These are phyloP conservation scores for Troides helena DNA, from an alignment of 2,888 invertebrate species.

Conservation along the genomic window DNA sequence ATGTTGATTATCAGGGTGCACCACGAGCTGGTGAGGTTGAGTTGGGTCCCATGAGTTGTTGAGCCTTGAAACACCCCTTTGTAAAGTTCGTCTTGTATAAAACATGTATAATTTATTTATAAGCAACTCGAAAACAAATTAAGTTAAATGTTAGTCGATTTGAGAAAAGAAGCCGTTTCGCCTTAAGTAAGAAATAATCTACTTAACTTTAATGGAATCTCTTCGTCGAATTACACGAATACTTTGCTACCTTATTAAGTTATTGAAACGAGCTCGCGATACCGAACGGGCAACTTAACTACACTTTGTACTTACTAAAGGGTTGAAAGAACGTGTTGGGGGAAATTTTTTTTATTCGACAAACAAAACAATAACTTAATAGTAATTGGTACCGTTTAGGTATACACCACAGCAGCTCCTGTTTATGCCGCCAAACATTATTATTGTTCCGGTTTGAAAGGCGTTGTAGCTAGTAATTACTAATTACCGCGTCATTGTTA, in stretches of 20 bases:
- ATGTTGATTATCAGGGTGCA: too few species aligned
- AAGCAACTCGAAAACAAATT: constrained; percentile 11
- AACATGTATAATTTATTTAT: neutral
- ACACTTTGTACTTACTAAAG: neutral
- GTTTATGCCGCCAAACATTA: too few species aligned
- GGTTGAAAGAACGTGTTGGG: too few species aligned
- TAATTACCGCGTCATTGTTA: too few species aligned
- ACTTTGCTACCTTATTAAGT: constrained; percentile 8
- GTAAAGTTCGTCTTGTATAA: too few species aligned
- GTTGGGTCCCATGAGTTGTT: neutral
- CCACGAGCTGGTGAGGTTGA: too few species aligned
- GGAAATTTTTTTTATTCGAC: too few species aligned
- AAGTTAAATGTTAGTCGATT: constrained; percentile 16
- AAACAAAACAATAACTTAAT: too few species aligned
- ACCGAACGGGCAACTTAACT: neutral
- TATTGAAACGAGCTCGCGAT: neutral
- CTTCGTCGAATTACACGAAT: neutral
- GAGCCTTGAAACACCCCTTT: neutral
- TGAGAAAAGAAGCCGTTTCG: constrained; percentile 13
- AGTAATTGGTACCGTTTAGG: too few species aligned
- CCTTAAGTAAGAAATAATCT: constrained; percentile 12
- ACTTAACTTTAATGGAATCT: constrained; percentile 15
- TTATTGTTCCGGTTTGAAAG: too few species aligned
- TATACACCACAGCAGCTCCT: too few species aligned
- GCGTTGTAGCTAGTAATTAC: too few species aligned